Evolutionary conservation across 2,113 vertebrate genomes (phyloP).

Genomic region (Sinocyclocheilus grahami): DNA sequence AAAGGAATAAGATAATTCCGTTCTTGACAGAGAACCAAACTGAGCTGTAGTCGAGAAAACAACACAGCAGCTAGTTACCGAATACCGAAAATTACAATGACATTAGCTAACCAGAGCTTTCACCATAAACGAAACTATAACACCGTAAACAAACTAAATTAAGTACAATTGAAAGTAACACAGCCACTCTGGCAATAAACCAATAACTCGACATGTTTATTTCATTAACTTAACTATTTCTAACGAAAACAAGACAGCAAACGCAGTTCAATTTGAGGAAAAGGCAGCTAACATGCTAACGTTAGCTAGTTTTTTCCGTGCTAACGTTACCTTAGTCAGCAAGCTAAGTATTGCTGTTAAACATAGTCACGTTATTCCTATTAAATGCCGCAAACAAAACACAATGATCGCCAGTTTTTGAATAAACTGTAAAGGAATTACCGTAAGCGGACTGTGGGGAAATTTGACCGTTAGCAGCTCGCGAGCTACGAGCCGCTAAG

Average conservation of each 20-base stretch:
- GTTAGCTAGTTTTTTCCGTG: constrained; percentile 27
- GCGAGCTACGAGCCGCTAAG: not conserved
- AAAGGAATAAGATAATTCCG: not conserved
- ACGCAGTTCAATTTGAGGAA: not conserved
- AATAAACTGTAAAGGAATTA: not conserved
- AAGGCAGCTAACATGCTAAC: constrained; percentile 1
- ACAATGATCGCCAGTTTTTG: not conserved
- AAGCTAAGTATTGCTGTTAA: constrained; percentile 20
- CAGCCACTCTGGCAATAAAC: not conserved
- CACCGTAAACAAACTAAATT: not conserved
- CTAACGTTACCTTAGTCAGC: constrained; percentile 39
- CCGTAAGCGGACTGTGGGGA: not conserved
- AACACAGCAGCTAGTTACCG: constrained; percentile 47
- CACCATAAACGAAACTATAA: constrained; percentile 27
- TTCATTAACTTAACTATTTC: not conserved
- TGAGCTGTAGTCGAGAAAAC: not conserved
- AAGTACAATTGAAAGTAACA: not conserved
- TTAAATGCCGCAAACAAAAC: constrained; percentile 2
- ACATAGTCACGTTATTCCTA: not conserved
- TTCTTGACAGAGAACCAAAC: not conserved
- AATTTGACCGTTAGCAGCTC: constrained; percentile 1
- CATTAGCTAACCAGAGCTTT: constrained; percentile 3
- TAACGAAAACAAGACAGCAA: not conserved
- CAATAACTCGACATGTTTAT: not conserved
- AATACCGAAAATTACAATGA: constrained; percentile 54